Conservation (phyloP, 2,113 vertebrate species). For the Trochalopteron elliotii region DNA sequence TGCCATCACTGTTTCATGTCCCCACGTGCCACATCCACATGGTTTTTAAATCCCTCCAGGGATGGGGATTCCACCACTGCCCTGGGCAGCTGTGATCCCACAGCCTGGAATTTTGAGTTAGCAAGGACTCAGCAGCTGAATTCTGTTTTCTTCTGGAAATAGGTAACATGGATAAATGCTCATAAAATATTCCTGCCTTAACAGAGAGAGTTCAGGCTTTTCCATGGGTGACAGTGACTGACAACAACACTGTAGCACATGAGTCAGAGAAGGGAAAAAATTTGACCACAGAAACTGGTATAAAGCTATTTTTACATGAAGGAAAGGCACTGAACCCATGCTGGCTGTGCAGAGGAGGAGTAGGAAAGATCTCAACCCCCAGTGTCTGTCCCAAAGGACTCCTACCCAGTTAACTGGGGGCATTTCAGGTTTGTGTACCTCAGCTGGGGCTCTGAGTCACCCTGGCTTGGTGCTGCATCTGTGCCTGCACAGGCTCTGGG, state of each 20-base stretch:
- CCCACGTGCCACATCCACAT: neutral
- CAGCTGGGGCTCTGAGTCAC: neutral
- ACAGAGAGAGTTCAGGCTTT: neutral
- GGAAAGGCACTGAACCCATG: neutral
- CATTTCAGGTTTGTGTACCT: neutral
- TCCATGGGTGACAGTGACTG: neutral
- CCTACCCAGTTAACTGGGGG: neutral
- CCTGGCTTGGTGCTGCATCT: neutral
- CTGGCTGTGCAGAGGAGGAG: neutral
- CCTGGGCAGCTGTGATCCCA: neutral
- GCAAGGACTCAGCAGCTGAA: neutral
- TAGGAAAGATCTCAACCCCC: neutral
- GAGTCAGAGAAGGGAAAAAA: neutral
- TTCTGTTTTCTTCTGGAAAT: neutral
- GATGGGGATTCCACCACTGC: neutral
- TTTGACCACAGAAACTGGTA: neutral
- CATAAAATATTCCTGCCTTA: neutral
- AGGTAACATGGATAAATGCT: rapidly evolving
- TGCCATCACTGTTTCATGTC: rapidly evolving
- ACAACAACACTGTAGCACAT: neutral
- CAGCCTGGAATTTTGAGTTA: neutral
- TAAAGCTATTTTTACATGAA: neutral
- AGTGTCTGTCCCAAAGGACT: neutral
- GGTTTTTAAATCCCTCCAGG: neutral
- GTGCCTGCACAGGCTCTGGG: neutral